A percentile compares a stretch with the other conserved stretches of the same genome.
These are phyloP conservation scores for Aromia moschata DNA, from an alignment of 2,888 invertebrate species.

Conservation along the genomic window DNA sequence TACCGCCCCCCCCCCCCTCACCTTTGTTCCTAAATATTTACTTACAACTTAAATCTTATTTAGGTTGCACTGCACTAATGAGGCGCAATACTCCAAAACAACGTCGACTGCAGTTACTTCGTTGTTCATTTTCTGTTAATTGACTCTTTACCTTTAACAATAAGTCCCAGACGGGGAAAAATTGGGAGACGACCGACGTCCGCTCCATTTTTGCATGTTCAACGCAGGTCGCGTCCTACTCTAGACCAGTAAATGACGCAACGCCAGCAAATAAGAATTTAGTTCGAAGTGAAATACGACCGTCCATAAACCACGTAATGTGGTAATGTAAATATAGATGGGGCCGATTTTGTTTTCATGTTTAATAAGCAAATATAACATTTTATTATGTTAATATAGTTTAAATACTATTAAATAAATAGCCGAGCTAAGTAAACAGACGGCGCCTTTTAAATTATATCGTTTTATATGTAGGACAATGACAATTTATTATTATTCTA, in stretches of 20 bases:
- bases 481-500: constrained; percentile 26
- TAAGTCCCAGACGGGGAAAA: too few species aligned
- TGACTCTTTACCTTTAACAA: too few species aligned
- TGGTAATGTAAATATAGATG: constrained; percentile 42
- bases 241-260: constrained; percentile 36
- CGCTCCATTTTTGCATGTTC: too few species aligned
- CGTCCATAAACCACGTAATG: constrained; percentile 37
- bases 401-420: constrained; percentile 49
- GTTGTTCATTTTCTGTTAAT: too few species aligned
- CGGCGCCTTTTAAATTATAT: constrained; percentile 38
- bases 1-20: too few species aligned
- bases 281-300: constrained; percentile 38
- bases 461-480: constrained; percentile 27
- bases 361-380: constrained; percentile 38
- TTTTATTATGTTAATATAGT: constrained; percentile 40
- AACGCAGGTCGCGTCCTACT: too few species aligned
- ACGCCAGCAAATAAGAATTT: constrained; percentile 37
- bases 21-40: too few species aligned
- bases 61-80: too few species aligned
- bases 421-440: constrained; percentile 34
- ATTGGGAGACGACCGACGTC: too few species aligned
- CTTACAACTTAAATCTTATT: too few species aligned
- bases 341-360: constrained; percentile 37
- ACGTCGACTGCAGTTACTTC: too few species aligned
- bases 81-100: too few species aligned